A percentile compares a stretch with the other conserved stretches of the same genome.
These are phyloP conservation scores for Metopolophium dirhodum DNA, from an alignment of 1,140 invertebrate genomes.

Conservation along the genomic window DNA sequence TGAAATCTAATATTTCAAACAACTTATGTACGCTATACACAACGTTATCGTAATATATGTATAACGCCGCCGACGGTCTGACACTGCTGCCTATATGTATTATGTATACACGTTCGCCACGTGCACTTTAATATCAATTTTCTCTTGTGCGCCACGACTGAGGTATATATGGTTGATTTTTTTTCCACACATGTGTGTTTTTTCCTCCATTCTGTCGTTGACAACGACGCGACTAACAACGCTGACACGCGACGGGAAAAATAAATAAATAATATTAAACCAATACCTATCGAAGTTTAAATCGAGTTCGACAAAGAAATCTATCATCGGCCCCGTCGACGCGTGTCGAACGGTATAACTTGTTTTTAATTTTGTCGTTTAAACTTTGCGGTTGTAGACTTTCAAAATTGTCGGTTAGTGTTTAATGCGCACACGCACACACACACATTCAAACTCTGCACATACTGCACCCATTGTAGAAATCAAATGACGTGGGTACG, in stretches of 20 bases:
- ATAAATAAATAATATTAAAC: conserved; percentile 15
- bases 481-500: not conserved
- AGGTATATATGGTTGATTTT: not conserved
- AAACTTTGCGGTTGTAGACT: not conserved
- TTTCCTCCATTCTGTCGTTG: not conserved
- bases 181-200: not conserved
- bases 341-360: not conserved
- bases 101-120: not conserved
- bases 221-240: not conserved
- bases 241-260: not conserved
- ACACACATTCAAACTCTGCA: not conserved
- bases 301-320: conserved; percentile 44
- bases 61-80: not conserved
- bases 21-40: not conserved
- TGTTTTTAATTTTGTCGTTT: conserved; percentile 23
- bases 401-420: not conserved
- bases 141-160: not conserved
- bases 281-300: conserved; percentile 9
- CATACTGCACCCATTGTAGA: not conserved
- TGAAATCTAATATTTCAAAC: conserved; percentile 19
- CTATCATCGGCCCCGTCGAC: not conserved
- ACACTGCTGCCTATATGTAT: conserved; percentile 8
- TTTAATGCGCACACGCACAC: not conserved
- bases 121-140: conserved; percentile 27
- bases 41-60: not conserved